Evolutionary conservation across 2,113 vertebrate genomes (phyloP).

Genomic region (Solea senegalensis): DNA sequence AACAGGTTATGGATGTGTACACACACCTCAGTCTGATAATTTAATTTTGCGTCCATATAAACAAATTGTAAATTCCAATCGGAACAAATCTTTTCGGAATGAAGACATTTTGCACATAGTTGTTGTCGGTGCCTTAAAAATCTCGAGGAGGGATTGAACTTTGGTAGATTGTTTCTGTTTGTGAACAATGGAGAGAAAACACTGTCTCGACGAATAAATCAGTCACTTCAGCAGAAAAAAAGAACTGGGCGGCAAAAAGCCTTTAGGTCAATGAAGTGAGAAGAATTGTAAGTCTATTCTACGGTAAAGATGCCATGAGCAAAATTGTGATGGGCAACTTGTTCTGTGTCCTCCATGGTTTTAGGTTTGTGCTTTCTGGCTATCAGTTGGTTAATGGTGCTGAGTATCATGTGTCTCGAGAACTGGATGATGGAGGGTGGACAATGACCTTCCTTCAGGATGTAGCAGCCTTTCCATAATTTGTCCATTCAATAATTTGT

Average conservation of each 20-base stretch:
- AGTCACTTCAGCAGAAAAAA: slow-evolving; percentile 9
- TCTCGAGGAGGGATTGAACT: neutral
- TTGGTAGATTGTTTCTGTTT: neutral
- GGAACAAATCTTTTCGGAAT: no score
- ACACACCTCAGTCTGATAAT: no score
- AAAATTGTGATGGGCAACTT: slow-evolving; percentile 18
- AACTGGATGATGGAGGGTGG: slow-evolving; percentile 28
- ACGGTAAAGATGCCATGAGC: slow-evolving; percentile 12
- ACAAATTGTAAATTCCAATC: no score
- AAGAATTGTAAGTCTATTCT: slow-evolving; percentile 18
- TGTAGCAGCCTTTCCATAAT: slow-evolving; percentile 7
- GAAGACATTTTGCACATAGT: no score
- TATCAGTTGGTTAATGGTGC: slow-evolving; percentile 52
- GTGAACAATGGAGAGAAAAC: neutral
- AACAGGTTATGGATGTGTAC: no score
- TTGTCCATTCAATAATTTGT: no score
- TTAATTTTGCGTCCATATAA: no score
- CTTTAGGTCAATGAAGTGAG: slow-evolving; percentile 36
- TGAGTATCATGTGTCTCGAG: slow-evolving; percentile 35
- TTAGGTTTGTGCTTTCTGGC: slow-evolving; percentile 13
- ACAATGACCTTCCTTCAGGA: slow-evolving; percentile 4
- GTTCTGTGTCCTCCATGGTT: slow-evolving; percentile 6
- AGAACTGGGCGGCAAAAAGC: slow-evolving; percentile 7
- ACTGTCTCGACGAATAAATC: neutral
- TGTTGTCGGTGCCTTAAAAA: neutral